Conservation (phyloP, 2,113 vertebrate species). For the Chaetodon trifascialis region DNA sequence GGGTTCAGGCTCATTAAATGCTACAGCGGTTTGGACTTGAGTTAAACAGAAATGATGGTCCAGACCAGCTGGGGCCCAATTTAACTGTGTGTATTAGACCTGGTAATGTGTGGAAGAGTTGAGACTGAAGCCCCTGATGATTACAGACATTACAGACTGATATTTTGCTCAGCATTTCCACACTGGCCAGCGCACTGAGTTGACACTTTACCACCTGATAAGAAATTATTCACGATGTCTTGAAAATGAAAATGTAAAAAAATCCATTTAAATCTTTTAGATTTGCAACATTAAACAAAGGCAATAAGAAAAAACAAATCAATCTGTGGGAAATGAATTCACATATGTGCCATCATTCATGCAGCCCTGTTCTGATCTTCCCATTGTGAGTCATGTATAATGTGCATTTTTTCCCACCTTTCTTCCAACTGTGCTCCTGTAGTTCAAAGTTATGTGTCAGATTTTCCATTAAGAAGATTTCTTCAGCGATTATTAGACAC, state of each 20-base stretch:
- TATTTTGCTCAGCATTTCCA: background rate
- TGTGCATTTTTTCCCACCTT: background rate
- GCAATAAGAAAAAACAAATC: background rate
- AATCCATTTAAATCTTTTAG: too few relatives aligned
- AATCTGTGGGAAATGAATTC: too few relatives aligned
- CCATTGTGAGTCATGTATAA: background rate
- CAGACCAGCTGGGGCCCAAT: background rate
- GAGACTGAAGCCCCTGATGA: background rate
- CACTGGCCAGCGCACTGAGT: background rate
- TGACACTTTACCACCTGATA: background rate
- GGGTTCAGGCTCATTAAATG: conserved; percentile 45
- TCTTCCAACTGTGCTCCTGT: background rate
- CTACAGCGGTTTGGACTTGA: conserved; percentile 34
- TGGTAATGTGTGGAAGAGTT: conserved; percentile 11
- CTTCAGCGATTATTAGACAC: background rate
- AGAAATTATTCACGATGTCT: too few relatives aligned
- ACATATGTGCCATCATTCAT: background rate
- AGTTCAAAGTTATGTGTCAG: background rate
- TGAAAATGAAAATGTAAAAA: too few relatives aligned
- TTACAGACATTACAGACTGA: background rate
- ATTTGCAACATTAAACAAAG: too few relatives aligned
- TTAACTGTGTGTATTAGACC: conserved; percentile 1
- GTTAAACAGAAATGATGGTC: conserved; percentile 16
- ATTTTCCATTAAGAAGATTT: background rate
- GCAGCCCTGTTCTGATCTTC: background rate